phyloP scores from a whole-genome alignment of 2,888 invertebrate species.

The Thelaira solivaga region DNA sequence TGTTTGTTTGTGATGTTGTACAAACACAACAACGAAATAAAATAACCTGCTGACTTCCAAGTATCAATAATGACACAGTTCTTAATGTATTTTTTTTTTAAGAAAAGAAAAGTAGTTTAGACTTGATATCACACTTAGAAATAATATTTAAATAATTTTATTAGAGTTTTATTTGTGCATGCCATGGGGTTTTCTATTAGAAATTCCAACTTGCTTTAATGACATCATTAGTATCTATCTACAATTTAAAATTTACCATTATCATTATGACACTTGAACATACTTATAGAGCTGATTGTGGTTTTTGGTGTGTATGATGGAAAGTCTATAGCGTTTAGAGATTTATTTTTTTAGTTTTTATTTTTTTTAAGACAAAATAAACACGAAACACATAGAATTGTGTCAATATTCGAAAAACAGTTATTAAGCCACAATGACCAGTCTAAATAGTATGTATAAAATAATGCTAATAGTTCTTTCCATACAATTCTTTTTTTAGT shows the following conservation, averaged over 20 bases:
- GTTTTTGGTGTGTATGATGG: neutral
- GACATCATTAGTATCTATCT: conserved; percentile 25
- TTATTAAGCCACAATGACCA: no score
- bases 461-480: no score
- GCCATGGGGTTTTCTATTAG: neutral
- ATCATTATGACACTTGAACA: neutral
- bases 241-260: conserved; percentile 2
- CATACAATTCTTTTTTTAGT: no score
- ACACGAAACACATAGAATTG: no score
- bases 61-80: conserved; percentile 42
- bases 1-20: conserved; percentile 18
- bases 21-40: conserved; percentile 16
- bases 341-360: neutral
- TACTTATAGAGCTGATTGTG: neutral
- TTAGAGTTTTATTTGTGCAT: neutral
- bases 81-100: conserved; percentile 18
- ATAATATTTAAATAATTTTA: neutral
- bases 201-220: conserved; percentile 35
- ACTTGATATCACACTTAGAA: neutral
- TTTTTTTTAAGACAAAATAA: conserved; percentile 65
- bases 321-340: conserved; percentile 25
- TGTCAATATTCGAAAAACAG: no score
- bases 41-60: conserved; percentile 63
- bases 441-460: no score
- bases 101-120: neutral